Percentiles rank a stretch among this genome's conserved stretches.
Evolutionary conservation across 2,797 vertebrate genomes (phyloP).

Genomic region (Aythya fuligula): DNA sequence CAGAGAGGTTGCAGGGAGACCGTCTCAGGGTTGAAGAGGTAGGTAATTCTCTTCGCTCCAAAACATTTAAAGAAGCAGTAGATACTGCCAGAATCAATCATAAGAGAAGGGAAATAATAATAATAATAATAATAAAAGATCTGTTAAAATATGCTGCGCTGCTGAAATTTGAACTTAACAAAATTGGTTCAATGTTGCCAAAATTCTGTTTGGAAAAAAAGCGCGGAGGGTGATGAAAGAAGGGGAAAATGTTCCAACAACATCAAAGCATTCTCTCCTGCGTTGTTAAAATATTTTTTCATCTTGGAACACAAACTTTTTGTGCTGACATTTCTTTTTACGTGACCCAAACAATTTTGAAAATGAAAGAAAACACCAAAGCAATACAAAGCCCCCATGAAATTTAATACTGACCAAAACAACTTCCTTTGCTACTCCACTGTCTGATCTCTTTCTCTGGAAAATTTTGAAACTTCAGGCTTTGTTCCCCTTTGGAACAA

Average conservation of each 20-base stretch:
- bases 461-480: constrained; percentile 8
- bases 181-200: constrained; percentile 8
- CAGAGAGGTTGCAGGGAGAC: neutral
- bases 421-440: constrained; percentile 2
- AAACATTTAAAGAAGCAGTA: neutral
- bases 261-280: constrained; percentile 61
- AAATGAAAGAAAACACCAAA: neutral
- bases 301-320: constrained; percentile 58
- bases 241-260: constrained; percentile 36
- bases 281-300: constrained; percentile 51
- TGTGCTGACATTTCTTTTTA: constrained; percentile 49
- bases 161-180: constrained; percentile 44
- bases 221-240: constrained; percentile 40
- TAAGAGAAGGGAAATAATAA: neutral
- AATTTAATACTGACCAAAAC: neutral
- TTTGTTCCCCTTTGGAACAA: constrained; percentile 35
- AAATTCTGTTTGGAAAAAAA: constrained; percentile 30
- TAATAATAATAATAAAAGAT: neutral
- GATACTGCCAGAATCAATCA: neutral
- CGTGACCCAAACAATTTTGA: constrained; percentile 12
- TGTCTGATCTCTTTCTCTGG: neutral
- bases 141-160: constrained; percentile 17
- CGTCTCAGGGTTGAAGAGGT: neutral
- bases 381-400: neutral
- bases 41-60: neutral